Base-by-base conservation (phyloP, 2,113 vertebrate genomes). In the Oryzias javanicus region DNA sequence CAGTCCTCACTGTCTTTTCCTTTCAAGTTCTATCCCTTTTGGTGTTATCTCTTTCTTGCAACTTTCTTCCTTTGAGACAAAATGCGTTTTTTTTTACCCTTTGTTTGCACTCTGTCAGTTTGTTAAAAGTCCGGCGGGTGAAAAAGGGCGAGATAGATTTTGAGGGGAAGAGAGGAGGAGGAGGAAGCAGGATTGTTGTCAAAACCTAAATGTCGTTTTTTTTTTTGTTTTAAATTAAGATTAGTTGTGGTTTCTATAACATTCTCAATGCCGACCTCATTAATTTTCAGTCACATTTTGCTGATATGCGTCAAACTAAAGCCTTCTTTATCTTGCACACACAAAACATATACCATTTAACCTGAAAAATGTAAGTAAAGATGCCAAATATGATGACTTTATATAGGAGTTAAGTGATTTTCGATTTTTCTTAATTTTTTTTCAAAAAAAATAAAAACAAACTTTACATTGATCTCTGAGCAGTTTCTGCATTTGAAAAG, bases 321-420 rank as follows among this genome's bases (percentile, higher is more conserved):
- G 62, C 13, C 78, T 83, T 79, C 86, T 85, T 72, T 74, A 74
- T 85, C 74, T 72, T 57, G n/a, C 55, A 70, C 58, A 64, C 70
- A 70, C 49, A 60, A 50, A 78, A 69, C 76, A 62, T 78, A 73
- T 57, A 65, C 59, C 60, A 67, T 69, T 67, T 80, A 62, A 74
- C 72, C 55, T 59, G 10, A 80, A 65, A 44, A 69, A 74, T 81
- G 81, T 61, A 75, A 70, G 75, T 71, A 62, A 78, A 77, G 70
- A 78, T 47, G 35, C 12, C 35, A 35, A 12, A 35, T 10, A 35
- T 8, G 8, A 8, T 12, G 35, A 12, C 2, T 35, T 35, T 35
- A 7, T 8, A 8, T 35, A 35, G 35, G 35, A 35, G 29, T 35
- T 35, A 1, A 35, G 1, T 35, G 0, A 12, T 12, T 10, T 35